Conservation (phyloP, 1,140 invertebrate genomes). For the Brachionus plicatilis region DNA sequence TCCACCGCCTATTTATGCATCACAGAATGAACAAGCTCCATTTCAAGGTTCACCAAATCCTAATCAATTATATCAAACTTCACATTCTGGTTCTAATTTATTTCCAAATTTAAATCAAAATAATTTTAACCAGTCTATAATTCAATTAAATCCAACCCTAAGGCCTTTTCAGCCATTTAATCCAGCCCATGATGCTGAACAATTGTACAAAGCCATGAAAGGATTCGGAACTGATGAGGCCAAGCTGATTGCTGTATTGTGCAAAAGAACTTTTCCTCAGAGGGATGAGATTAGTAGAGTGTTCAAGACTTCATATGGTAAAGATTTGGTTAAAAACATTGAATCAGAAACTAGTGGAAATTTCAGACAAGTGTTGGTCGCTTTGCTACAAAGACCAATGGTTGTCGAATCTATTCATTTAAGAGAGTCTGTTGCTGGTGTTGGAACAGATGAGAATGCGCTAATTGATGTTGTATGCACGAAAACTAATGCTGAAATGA, state of each 20-base stretch:
- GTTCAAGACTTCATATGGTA: conserved; percentile 89
- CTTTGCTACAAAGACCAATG: conserved; percentile 48
- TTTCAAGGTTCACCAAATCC: neutral
- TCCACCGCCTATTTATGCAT: neutral
- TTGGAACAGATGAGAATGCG: conserved; percentile 59
- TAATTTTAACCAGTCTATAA: neutral
- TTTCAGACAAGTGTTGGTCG: conserved; percentile 48
- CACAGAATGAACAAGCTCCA: neutral
- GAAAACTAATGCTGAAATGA: conserved; percentile 60
- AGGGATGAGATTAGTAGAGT: conserved; percentile 78
- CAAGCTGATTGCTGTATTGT: conserved; percentile 80
- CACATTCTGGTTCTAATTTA: neutral
- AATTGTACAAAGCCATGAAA: conserved; percentile 54
- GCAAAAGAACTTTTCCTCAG: conserved; percentile 78
- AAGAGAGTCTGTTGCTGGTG: conserved; percentile 54
- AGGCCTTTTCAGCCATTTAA: conserved; percentile 49
- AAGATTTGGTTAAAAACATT: conserved; percentile 55
- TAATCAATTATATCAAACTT: neutral
- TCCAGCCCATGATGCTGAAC: conserved; percentile 50
- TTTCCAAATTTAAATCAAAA: neutral
- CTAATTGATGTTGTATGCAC: conserved; percentile 61
- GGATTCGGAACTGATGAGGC: conserved; percentile 72
- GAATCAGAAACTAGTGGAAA: conserved; percentile 55
- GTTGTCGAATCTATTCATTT: conserved; percentile 54
- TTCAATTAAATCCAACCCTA: conserved; percentile 43